phyloP scores from a whole-genome alignment of 2,113 vertebrate species.

The Pteronura brasiliensis region DNA sequence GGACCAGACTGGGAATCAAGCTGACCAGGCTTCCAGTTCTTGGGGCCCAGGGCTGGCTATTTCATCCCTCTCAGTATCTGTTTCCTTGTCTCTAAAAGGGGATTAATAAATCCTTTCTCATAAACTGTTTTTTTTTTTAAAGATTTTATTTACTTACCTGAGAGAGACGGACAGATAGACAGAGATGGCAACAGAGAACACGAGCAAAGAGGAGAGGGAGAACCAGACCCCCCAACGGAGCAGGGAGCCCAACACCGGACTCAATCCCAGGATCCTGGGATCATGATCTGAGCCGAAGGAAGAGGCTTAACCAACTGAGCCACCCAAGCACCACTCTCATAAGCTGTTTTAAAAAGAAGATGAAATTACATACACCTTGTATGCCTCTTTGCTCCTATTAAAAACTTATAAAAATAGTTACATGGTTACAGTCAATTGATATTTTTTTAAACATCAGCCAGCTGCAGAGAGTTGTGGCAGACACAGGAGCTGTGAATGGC shows the following conservation, averaged over 20 bases:
- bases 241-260: neutral
- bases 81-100: neutral
- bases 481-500: neutral
- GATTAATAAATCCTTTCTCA: neutral
- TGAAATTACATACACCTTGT: neutral
- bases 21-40: neutral
- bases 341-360: neutral
- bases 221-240: neutral
- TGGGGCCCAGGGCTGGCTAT: neutral
- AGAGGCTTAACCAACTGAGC: neutral
- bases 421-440: accelerated
- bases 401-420: neutral
- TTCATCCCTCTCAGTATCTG: neutral
- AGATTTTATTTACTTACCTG: neutral
- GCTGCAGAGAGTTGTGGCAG: neutral
- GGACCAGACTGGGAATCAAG: neutral
- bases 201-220: neutral
- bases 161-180: too few relatives aligned
- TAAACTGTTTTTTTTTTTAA: neutral
- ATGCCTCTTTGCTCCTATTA: neutral
- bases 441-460: neutral
- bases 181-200: neutral
- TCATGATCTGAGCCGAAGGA: too few relatives aligned
- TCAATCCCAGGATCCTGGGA: neutral
- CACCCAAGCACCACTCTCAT: neutral